Evolutionary conservation across 2,113 vertebrate genomes (phyloP).

Genomic region (Centropus unirufus): DNA sequence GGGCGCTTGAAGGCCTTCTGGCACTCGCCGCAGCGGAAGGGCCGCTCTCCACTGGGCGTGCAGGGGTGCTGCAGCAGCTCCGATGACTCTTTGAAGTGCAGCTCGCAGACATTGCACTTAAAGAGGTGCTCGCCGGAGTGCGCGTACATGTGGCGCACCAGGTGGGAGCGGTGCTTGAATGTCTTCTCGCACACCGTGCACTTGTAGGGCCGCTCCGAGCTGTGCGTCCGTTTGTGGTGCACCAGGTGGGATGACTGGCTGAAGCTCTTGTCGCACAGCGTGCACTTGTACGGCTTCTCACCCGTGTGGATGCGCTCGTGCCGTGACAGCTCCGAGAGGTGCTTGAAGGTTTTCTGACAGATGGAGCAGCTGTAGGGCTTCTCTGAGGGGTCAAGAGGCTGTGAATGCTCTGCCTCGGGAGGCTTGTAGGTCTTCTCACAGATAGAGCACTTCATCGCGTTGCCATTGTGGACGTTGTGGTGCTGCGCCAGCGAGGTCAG

Average conservation of each 20-base stretch:
- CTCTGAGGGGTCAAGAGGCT: conserved; percentile 73
- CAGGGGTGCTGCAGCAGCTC: conserved; percentile 97
- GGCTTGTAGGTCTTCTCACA: conserved; percentile 96
- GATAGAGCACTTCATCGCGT: conserved; percentile 93
- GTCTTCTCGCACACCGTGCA: conserved; percentile 97
- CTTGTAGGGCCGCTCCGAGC: conserved; percentile 94
- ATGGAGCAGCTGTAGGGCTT: conserved; percentile 94
- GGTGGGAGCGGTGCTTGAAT: conserved; percentile 97
- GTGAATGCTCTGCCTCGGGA: conserved; percentile 66
- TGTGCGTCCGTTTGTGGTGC: conserved; percentile 97
- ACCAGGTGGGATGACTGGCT: conserved; percentile 97
- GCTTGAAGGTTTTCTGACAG: conserved; percentile 97
- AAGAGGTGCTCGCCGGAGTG: conserved; percentile 93
- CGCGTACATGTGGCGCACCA: conserved; percentile 97
- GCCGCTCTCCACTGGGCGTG: conserved; percentile 91
- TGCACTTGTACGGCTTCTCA: conserved; percentile 97
- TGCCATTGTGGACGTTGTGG: conserved; percentile 90
- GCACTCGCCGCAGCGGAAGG: conserved; percentile 92
- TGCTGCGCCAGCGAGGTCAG: conserved; percentile 94
- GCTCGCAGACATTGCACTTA: conserved; percentile 93
- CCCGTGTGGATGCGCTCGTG: conserved; percentile 96
- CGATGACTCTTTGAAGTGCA: conserved; percentile 95
- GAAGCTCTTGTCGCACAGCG: conserved; percentile 95
- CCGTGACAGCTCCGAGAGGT: conserved; percentile 92
- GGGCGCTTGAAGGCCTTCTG: conserved; percentile 96